Evolutionary conservation across 2,113 vertebrate genomes (phyloP).

Genomic region (Solea senegalensis): DNA sequence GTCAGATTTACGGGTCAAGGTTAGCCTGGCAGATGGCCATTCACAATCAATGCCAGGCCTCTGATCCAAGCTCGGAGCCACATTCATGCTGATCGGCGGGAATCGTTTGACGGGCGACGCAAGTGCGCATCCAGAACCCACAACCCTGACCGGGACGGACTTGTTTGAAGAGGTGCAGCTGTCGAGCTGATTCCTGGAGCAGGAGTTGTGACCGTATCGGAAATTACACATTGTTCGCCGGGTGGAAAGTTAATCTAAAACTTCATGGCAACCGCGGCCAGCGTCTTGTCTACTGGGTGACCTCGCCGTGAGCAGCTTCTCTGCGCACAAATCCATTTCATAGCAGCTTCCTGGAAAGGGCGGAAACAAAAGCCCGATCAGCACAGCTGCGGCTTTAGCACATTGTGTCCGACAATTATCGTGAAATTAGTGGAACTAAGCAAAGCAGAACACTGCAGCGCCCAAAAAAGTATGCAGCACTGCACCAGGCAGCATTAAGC

Average conservation of each 20-base stretch:
- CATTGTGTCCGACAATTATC: slow-evolving; percentile 57
- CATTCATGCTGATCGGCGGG: slow-evolving; percentile 6
- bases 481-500: slow-evolving; percentile 5
- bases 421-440: slow-evolving; percentile 68
- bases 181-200: slow-evolving; percentile 46
- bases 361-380: slow-evolving; percentile 69
- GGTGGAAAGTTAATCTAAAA: slow-evolving; percentile 72
- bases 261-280: slow-evolving; percentile 53
- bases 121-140: slow-evolving; percentile 38
- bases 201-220: slow-evolving; percentile 28
- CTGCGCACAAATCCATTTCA: slow-evolving; percentile 74
- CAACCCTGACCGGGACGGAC: slow-evolving; percentile 25
- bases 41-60: slow-evolving; percentile 45
- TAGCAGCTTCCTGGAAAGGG: slow-evolving; percentile 50
- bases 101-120: slow-evolving; percentile 35
- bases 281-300: slow-evolving; percentile 48
- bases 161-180: slow-evolving; percentile 55
- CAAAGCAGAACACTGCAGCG: slow-evolving; percentile 46
- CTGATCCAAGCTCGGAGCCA: slow-evolving; percentile 41
- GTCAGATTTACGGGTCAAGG: slow-evolving; percentile 48
- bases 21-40: slow-evolving; percentile 31
- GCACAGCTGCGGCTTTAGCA: slow-evolving; percentile 59
- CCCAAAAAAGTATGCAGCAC: slow-evolving; percentile 11
- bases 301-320: slow-evolving; percentile 59
- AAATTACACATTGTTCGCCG: slow-evolving; percentile 65